Evolutionary conservation across 2,113 vertebrate species (phyloP), one percentile per base, ranked within the genome.

Genomic region (Sapajus apella): DNA sequence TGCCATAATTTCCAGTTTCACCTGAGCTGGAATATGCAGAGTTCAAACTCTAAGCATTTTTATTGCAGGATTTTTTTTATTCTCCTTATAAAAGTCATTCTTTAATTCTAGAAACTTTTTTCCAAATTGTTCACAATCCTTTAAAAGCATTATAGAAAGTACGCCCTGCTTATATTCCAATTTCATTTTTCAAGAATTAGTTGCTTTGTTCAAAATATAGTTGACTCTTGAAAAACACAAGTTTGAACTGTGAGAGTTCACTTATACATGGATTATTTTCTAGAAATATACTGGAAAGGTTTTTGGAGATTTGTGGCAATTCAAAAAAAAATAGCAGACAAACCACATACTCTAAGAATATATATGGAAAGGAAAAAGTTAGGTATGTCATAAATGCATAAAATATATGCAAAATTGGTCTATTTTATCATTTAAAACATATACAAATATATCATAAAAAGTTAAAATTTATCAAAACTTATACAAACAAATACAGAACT

Each of bases 21-120:
- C 43, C 92, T 87, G 66, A 94, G 80, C 95, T 91, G 72, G 91
- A 92, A 77, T 64, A 80, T 6, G 21, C 30, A 96, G 76, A 95
- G 55, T 91, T 96, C 68, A 50, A 97, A 97, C 79, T 80, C n/a
- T 79, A 23, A 97, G 97, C 58, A 97, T 96, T 98, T 97, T 95
- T 96, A 86, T 73, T 93, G 61, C 37, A 97, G 75, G 32, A 88
- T 11, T 95, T 97, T 97, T 35, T 61, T 84, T 96, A 91, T 94
- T 98, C n/a, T 97, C 4, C 85, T 97, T 87, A 95, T 97, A 97
- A 97, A 98, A 96, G 43, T 75, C 55, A 83, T 95, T 96, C 87
- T 97, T 98, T 93, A 98, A 97, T 97, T 96, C 84, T 96, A 55
- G 75, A 84, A 97, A 98, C 52, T 27, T 84, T 94, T 98, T 98